Conservation (phyloP, 1,140 invertebrate species). For the Brachystomella parvula region DNA sequence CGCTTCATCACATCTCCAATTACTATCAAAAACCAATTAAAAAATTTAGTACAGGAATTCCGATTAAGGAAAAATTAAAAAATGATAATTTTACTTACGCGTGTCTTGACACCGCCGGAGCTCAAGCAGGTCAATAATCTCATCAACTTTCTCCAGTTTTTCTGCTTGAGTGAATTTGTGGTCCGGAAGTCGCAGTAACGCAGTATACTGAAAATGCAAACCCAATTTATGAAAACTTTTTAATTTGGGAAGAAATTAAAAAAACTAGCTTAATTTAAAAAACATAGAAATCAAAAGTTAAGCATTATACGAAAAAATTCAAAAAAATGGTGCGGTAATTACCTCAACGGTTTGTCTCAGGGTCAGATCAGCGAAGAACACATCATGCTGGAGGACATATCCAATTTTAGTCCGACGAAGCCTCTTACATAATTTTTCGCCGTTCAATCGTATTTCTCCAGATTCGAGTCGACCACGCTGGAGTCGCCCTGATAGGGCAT, state of each 20-base stretch:
- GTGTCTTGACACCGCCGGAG: conserved; percentile 68
- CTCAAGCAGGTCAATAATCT: conserved; percentile 70
- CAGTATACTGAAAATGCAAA: conserved; percentile 54
- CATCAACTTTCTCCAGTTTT: conserved; percentile 69
- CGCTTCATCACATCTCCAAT: conserved; percentile 70
- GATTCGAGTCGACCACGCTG: conserved; percentile 48
- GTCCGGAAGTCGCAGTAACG: conserved; percentile 64
- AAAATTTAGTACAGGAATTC: conserved; percentile 8
- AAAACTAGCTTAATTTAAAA: no score
- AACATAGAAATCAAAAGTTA: no score
- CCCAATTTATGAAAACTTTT: conserved; percentile 14
- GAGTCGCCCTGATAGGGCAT: conserved; percentile 62
- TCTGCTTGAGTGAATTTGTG: conserved; percentile 57
- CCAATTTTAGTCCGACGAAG: conserved; percentile 64
- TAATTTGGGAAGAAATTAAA: neutral
- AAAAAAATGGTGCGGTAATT: conserved; percentile 38
- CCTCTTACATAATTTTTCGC: conserved; percentile 63
- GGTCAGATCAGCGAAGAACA: conserved; percentile 74
- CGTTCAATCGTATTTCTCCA: conserved; percentile 62
- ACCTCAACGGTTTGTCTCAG: conserved; percentile 68
- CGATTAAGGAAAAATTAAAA: conserved; percentile 12
- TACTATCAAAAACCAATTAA: conserved; percentile 46
- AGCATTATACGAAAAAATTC: no score
- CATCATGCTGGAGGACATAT: conserved; percentile 76
- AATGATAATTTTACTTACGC: conserved; percentile 52